Evolutionary conservation across 2,797 vertebrate species (phyloP), one percentile per base, ranked within the genome.

Genomic region (Lacerta viridis): DNA sequence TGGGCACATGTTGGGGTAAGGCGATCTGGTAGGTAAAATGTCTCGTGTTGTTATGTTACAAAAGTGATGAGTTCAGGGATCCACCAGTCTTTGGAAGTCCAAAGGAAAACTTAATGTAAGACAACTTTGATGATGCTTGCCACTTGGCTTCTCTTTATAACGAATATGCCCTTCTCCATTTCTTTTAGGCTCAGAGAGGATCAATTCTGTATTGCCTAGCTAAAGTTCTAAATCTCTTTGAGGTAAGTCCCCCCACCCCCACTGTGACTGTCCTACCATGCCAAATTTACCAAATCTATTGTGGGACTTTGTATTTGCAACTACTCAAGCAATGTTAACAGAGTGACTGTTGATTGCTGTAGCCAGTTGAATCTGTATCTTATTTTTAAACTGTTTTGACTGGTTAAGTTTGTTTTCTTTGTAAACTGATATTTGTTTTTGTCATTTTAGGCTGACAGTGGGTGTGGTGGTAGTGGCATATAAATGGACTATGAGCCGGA

Each of bases 161-260:
- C 80, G 18, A 10, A 80, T 11, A 15, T 90, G 46, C 43, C 84
- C 83, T 7, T 15, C 29, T 33, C 87, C 84, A 92, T 5, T 92
- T 90, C 93, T 80, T 95, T 33, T 86, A 99, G 99, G 96, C 97
- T 91, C 98, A 97, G 69, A 98, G 96, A 92, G 99, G 98, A 1
- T 97, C 98, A 17, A 95, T 99, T 93, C 95, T 99, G 80, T 97
- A 99, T 94, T 99, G 98, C 92, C 92, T 99, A 96, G 99, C 98
- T 66, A 98, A 98, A 95, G 97, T 99, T 89, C 96, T 99, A 88
- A 98, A 97, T 93, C 97, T 99, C 64, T 99, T 99, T 94, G 98
- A 99, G 89, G 99, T 99, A 95, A 98, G 98, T 79, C 61, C 79
- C 83, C 2, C 39, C 39, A 68, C 50, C 50, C 50, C 50, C 50